Evolutionary conservation across 2,113 vertebrate genomes (phyloP), one percentile per base, ranked within the genome.

Genomic region (Tyto alba): DNA sequence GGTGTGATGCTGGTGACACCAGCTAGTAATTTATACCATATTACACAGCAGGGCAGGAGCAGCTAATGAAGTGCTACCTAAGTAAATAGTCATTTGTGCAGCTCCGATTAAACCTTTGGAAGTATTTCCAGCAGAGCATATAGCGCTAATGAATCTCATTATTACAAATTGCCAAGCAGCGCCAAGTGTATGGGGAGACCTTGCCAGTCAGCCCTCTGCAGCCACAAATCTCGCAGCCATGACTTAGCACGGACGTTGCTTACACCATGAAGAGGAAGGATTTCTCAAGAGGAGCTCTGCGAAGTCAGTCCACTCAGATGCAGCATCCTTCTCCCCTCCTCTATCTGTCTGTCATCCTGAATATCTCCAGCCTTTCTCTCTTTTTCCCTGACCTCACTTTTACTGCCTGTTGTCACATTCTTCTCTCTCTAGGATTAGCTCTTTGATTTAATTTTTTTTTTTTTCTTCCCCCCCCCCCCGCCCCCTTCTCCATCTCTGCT

Each of bases 51-150:
- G 93, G 95, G 53, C 92, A 96, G 88, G 60, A 90, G 48, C 52
- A 89, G 86, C 83, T 94, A 89, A 90, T 89, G 92, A 95, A 89
- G 79, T 69, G 88, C 86, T 96, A 53, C 90, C 76, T 85, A 17
- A 91, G 90, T 92, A 95, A 96, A 96, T 27, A 89, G 84, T 95
- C 53, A 55, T 96, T 92, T 95, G 77, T 60, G 73, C 0, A 2
- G 73, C 89, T 92, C 76, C 29, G 3, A 50, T 91, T 60, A 76
- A 96, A 93, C 66, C 80, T 92, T 41, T 55, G 72, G 83, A 92
- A 90, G 45, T 32, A 16, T 95, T 89, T 94, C 80, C 95, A 96
- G 86, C 26, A 10, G 90, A 90, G 89, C 88, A 26, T 9, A 22
- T 6, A 84, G 72, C 1, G 0, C 43, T 95, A 88, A 95, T 92